Conservation (phyloP, 2,888 invertebrate genomes). For the Melanotus villosus region DNA sequence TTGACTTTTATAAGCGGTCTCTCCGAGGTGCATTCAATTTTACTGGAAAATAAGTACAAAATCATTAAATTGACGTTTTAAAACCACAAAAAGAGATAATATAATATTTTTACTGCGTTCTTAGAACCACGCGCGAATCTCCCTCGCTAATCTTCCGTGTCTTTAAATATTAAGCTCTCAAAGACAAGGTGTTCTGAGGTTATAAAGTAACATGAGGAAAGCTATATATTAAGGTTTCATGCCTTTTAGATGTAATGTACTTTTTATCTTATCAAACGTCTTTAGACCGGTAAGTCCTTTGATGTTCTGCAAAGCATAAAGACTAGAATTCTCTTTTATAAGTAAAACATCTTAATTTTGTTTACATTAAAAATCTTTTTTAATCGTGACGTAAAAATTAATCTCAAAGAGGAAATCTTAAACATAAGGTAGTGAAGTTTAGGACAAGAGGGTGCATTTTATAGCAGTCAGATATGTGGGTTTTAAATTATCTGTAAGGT, state of each 20-base stretch:
- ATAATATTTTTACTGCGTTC: conserved; percentile 14
- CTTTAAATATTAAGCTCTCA: conserved; percentile 39
- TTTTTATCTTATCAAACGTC: conserved; percentile 39
- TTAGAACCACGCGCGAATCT: conserved; percentile 18
- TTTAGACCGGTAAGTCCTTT: conserved; percentile 21
- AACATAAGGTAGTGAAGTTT: too few relatives aligned
- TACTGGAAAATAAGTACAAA: too few relatives aligned
- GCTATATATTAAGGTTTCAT: conserved; percentile 37
- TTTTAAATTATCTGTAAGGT: too few relatives aligned
- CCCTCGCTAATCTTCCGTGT: conserved; percentile 24
- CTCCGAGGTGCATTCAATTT: too few relatives aligned
- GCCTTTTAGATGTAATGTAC: conserved; percentile 35
- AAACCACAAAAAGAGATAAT: not conserved
- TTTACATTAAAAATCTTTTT: not conserved
- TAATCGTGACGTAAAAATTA: too few relatives aligned
- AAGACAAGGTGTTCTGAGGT: conserved; percentile 33
- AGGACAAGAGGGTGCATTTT: too few relatives aligned
- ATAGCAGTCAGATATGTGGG: too few relatives aligned
- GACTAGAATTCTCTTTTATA: not conserved
- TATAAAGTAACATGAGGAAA: conserved; percentile 28
- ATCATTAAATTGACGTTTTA: too few relatives aligned
- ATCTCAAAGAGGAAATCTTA: too few relatives aligned
- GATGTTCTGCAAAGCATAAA: conserved; percentile 12
- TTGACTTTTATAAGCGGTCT: too few relatives aligned
- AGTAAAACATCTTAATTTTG: not conserved